Conservation (phyloP, 2,113 vertebrate genomes). For the Dascyllus trimaculatus region DNA sequence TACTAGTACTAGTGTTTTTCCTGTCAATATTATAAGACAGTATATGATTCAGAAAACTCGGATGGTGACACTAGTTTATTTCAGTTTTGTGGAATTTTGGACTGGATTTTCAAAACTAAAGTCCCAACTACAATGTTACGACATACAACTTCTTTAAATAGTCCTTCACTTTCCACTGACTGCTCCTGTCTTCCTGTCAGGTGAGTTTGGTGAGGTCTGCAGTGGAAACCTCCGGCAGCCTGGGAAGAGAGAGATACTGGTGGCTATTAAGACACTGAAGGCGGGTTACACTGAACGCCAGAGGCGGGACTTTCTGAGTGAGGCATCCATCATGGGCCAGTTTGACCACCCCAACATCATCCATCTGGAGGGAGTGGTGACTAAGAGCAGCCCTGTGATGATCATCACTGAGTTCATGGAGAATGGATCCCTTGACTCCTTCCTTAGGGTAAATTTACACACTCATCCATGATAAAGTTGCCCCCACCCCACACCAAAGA, state of each 20-base stretch:
- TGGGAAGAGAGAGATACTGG: conserved; percentile 88
- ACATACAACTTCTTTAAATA: neutral
- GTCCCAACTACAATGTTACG: too few species aligned
- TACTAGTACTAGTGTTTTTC: too few species aligned
- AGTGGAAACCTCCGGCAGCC: conserved; percentile 95
- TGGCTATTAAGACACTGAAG: conserved; percentile 73
- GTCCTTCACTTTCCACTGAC: neutral
- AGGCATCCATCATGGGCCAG: conserved; percentile 86
- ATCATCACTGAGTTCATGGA: conserved; percentile 99
- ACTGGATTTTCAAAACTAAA: too few species aligned
- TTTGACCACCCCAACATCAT: conserved; percentile 90
- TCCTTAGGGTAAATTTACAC: conserved; percentile 89
- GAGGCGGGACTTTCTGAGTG: conserved; percentile 72
- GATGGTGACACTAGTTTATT: too few species aligned
- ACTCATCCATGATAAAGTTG: neutral
- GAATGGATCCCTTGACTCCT: conserved; percentile 96
- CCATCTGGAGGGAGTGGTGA: conserved; percentile 95
- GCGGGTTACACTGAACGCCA: conserved; percentile 73
- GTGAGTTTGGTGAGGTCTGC: conserved; percentile 97
- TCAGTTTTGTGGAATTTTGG: too few species aligned
- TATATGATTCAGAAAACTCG: too few species aligned
- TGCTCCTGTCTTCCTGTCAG: conserved; percentile 70
- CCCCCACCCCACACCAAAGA: too few species aligned
- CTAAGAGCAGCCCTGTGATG: conserved; percentile 96
- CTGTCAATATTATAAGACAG: too few species aligned